Base-by-base conservation (phyloP, 2,888 invertebrate species). In the Lasioglossum oenotherae region DNA sequence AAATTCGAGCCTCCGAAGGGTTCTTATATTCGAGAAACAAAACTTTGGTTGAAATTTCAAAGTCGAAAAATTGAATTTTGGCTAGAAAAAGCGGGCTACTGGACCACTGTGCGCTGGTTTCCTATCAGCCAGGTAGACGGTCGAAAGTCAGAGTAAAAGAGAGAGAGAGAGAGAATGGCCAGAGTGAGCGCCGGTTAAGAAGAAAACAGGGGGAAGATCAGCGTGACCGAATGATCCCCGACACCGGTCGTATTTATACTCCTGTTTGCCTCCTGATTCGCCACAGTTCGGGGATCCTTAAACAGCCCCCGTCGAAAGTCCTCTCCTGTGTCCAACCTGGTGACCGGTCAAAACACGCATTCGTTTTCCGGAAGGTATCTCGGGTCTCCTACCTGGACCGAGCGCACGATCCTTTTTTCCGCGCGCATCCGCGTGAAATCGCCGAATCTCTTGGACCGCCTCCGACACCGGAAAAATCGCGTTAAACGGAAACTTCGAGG, bases 201-300 rank as follows among this genome's bases (percentile, higher is more conserved):
- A 73, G 44, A 27, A 81, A 49, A 78, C 67, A 80, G 74, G 80
- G 87, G 80, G 88, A 87, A 80, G 91, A 91, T 91, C 91, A 88
- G 86, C 92, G 92, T 93, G 91, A 92, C 92, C 92, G 91, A 92
- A 83, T 83, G 88, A 90, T 91, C 90, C 89, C 89, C 88, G 83
- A 86, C 88, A 86, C 87, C 87, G 90, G 88, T 77, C 85, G 92
- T 92, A 92, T 93, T 93, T 93, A 92, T 92, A 92, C 91, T 93
- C 88, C 84, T 91, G 87, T 91, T 91, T 91, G 88, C 88, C 91
- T 89, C 90, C 89, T 93, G 92, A 94, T 94, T 94, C 93, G 94
- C 92, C 92, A 94, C 92, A 93, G 92, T 81, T 85, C 74, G 64
- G 86, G 67, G 86, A 75, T 83, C 84, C 84, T 91, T 88, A 81